Percentiles rank a stretch among this genome's conserved stretches.
Evolutionary conservation across 2,113 vertebrate species (phyloP).

Genomic region (Zootoca vivipara): DNA sequence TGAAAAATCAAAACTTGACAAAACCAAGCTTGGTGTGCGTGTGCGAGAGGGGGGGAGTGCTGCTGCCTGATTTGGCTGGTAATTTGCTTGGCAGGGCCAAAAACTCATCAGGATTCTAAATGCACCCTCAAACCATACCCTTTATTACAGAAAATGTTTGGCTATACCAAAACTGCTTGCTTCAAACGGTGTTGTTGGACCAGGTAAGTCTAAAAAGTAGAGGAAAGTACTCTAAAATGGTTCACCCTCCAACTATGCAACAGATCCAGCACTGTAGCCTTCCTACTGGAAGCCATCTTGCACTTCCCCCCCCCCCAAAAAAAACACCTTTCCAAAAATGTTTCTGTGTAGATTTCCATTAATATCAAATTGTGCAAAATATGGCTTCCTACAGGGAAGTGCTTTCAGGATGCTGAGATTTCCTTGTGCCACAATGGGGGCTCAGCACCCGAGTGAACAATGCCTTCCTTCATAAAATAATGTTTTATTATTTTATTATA

Average conservation of each 20-base stretch:
- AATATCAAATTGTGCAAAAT: background rate
- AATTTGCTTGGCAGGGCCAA: background rate
- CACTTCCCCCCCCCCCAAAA: background rate
- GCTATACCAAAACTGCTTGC: background rate
- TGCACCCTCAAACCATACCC: background rate
- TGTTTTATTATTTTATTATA: too few species aligned
- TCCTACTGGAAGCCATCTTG: background rate
- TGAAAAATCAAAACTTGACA: background rate
- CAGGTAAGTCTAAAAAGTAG: background rate
- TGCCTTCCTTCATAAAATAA: background rate
- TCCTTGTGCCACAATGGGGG: too few species aligned
- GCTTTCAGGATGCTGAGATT: too few species aligned
- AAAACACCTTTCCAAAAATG: background rate
- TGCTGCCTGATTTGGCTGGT: background rate
- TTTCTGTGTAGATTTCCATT: background rate
- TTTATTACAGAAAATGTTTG: background rate
- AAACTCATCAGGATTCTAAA: background rate
- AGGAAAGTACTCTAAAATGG: background rate
- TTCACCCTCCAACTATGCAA: background rate
- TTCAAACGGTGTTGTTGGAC: background rate
- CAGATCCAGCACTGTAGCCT: background rate
- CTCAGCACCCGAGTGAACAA: background rate
- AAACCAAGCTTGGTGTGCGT: background rate
- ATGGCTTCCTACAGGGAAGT: background rate
- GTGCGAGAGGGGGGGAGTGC: background rate